Evolutionary conservation across 2,797 vertebrate species (phyloP).

Genomic region (Leptatherina wallacei): DNA sequence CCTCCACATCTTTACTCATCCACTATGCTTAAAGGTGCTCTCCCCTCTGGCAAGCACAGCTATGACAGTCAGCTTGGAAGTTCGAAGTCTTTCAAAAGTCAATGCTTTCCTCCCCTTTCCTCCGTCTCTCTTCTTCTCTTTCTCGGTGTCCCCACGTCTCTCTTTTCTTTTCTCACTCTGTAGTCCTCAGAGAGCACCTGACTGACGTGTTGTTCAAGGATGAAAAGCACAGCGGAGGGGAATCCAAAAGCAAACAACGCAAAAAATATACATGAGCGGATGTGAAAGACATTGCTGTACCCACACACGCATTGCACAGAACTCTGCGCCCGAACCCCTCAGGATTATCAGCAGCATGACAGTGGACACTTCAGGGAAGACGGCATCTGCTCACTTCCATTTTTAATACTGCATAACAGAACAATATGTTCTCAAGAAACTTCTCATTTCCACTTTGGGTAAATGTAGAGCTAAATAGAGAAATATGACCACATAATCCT

Average conservation of each 20-base stretch:
- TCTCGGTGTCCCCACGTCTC: constrained; percentile 57
- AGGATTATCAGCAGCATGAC: constrained; percentile 61
- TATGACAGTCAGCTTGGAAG: constrained; percentile 80
- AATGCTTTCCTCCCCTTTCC: constrained; percentile 52
- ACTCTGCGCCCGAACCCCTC: constrained; percentile 39
- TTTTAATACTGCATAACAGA: constrained; percentile 58
- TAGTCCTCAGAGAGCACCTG: constrained; percentile 78
- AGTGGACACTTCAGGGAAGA: constrained; percentile 72
- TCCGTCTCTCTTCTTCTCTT: constrained; percentile 55
- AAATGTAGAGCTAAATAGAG: constrained; percentile 31
- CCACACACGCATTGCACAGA: constrained; percentile 2
- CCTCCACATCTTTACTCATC: constrained; percentile 78
- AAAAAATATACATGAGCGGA: constrained; percentile 64
- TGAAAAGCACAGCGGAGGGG: constrained; percentile 70
- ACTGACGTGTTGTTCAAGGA: constrained; percentile 79
- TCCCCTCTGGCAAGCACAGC: constrained; percentile 82
- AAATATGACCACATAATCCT: constrained; percentile 22
- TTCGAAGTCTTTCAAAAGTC: constrained; percentile 80
- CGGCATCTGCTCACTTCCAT: constrained; percentile 73
- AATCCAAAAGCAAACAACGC: constrained; percentile 73
- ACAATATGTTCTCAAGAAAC: constrained; percentile 56
- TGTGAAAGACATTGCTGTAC: constrained; percentile 43
- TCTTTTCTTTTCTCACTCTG: constrained; percentile 45
- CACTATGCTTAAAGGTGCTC: constrained; percentile 81
- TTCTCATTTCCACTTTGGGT: constrained; percentile 45